Conservation (phyloP, 2,888 invertebrate genomes). For the Synergus umbraculus region DNA sequence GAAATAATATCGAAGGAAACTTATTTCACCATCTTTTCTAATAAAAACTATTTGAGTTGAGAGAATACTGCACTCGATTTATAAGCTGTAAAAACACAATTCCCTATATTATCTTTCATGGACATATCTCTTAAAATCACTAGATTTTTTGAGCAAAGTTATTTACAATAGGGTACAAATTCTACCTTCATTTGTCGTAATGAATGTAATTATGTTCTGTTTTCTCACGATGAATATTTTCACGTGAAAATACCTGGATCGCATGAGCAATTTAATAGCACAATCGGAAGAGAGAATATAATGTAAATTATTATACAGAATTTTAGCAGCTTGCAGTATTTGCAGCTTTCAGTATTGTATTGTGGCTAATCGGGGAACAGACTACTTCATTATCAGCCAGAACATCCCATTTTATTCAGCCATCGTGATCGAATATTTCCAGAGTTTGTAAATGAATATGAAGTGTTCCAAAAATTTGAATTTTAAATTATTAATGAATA, state of each 20-base stretch:
- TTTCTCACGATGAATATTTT: not conserved
- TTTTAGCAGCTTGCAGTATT: conserved; percentile 48
- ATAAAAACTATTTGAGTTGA: not conserved
- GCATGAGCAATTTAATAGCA: not conserved
- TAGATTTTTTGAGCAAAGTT: not conserved
- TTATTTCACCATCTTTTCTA: not conserved
- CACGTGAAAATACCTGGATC: not conserved
- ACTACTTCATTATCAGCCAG: conserved; percentile 54
- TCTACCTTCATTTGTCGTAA: not conserved
- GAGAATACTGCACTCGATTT: not conserved
- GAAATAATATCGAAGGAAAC: not conserved
- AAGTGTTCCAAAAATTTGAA: too few species aligned
- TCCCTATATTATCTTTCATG: not conserved
- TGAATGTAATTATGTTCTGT: not conserved
- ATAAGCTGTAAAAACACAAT: not conserved
- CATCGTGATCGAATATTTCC: conserved; percentile 52
- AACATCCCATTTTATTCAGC: conserved; percentile 43
- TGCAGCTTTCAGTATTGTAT: conserved; percentile 53
- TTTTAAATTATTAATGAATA: too few species aligned
- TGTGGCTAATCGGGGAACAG: conserved; percentile 56
- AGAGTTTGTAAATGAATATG: not conserved
- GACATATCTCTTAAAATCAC: not conserved
- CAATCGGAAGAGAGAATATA: conserved; percentile 35
- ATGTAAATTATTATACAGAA: conserved; percentile 45
- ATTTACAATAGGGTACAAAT: not conserved